These are phyloP conservation scores for Furcifer pardalis DNA, from an alignment of 2,797 vertebrate species.

Conservation along the genomic window DNA sequence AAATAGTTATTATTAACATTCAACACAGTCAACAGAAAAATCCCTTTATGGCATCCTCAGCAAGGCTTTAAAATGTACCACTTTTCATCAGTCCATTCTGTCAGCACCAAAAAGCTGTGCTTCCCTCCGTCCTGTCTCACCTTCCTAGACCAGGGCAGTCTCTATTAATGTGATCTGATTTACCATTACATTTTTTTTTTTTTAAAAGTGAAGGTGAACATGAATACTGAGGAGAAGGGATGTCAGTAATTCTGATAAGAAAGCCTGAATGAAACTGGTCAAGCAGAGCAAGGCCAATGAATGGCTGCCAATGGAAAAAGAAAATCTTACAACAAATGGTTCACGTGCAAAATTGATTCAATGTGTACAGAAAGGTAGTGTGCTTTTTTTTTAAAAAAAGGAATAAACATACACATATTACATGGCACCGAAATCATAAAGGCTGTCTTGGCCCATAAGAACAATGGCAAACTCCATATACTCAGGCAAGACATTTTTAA, in stretches of 20 bases:
- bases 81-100: conserved; percentile 58
- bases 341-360: fast-evolving
- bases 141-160: conserved; percentile 58
- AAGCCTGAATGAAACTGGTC: conserved; percentile 44
- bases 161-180: conserved; percentile 65
- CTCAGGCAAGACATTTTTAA: background rate
- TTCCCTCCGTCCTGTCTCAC: background rate
- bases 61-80: conserved; percentile 54
- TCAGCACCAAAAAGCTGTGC: conserved; percentile 60
- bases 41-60: conserved; percentile 23
- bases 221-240: conserved; percentile 33
- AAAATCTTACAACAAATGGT: background rate
- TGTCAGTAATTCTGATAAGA: conserved; percentile 18
- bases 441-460: background rate
- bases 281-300: conserved; percentile 52
- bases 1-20: conserved; percentile 49
- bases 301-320: conserved; percentile 45
- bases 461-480: background rate
- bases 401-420: background rate
- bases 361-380: background rate
- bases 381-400: conserved; percentile 27
- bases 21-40: conserved; percentile 44
- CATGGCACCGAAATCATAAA: background rate
- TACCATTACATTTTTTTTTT: conserved; percentile 60
- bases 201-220: conserved; percentile 54